Evolutionary conservation across 2,797 vertebrate genomes (phyloP).

Genomic region (Pachyuromys duprasi): DNA sequence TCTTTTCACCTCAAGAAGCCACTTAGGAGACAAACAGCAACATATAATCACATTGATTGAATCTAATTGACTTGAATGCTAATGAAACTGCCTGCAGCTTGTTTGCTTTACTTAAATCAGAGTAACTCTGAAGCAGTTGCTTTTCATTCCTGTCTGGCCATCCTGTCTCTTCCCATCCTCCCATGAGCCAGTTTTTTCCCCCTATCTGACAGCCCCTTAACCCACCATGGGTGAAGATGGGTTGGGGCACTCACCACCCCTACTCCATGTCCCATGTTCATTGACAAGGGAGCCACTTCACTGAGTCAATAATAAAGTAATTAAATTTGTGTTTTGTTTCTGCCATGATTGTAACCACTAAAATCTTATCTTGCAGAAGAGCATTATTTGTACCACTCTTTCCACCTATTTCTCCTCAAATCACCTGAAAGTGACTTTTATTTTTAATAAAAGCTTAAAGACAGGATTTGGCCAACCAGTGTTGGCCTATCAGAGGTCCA

Average conservation of each 20-base stretch:
- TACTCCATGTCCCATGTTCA: slow-evolving; percentile 45
- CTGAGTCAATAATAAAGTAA: slow-evolving; percentile 76
- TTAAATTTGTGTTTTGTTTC: slow-evolving; percentile 78
- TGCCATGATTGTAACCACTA: slow-evolving; percentile 67
- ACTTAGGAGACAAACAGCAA: slow-evolving; percentile 39
- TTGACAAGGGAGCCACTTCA: slow-evolving; percentile 85
- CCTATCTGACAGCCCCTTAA: slow-evolving; percentile 39
- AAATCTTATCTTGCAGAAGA: slow-evolving; percentile 78
- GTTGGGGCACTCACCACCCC: slow-evolving; percentile 42
- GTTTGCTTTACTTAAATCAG: slow-evolving; percentile 30
- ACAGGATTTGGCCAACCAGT: neutral
- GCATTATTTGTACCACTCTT: neutral
- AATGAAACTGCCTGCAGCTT: slow-evolving; percentile 8
- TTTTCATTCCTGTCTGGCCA: neutral
- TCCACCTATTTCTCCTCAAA: neutral
- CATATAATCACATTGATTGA: slow-evolving; percentile 27
- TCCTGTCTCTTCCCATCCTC: neutral
- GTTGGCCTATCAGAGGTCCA: neutral
- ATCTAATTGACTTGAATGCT: slow-evolving; percentile 49
- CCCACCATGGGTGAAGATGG: slow-evolving; percentile 12
- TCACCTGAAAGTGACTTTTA: slow-evolving; percentile 52
- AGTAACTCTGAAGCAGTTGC: neutral
- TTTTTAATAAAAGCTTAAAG: slow-evolving; percentile 12
- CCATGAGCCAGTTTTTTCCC: too few species aligned
- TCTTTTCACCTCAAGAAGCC: slow-evolving; percentile 59